Evolutionary conservation across 2,888 invertebrate genomes (phyloP), one percentile per base, ranked within the genome.

Genomic region (Hoplodrina ambigua): DNA sequence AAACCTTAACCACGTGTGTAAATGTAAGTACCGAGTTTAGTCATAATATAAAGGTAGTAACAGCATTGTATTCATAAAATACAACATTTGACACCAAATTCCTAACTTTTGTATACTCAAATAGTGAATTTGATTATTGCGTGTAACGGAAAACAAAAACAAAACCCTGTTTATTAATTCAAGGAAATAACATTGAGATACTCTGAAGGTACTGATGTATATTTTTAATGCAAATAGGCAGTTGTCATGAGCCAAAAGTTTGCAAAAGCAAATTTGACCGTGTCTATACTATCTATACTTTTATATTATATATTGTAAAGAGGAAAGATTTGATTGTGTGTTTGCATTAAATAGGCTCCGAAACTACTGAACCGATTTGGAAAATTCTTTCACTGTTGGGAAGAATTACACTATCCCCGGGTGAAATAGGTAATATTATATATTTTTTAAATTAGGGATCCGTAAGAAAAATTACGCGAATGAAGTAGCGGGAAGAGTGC

Each of bases 161-260:
- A 37, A 37, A 50, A 50, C 11, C 6, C 8, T 44, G 20, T 72
- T 75, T 75, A 41, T 44, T 50, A 55, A 15, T 49, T 55, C 20
- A 33, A 30, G 46, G 4, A 73, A 64, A 44, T 41, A 63, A 33
- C 33, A 73, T 50, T 7, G 19, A 65, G 8, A 56, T 46, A 20
- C 49, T 54, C 41, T 49, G 20, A n/a, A n/a, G n/a, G n/a, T 50
- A 2, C 3, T 15, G 0, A 33, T 10, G 55, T 64, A 13, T 73
- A 57, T 53, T 54, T 72, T 56, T n/a, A 37, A 58, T 58, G 53
- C 41, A 75, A 75, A 72, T 72, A 53, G 46, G 25, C 41, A 3
- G 20, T 49, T 54, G 37, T 71, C 5, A 46, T 33, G 17, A 25
- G 50, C 50, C 25, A 37, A 64, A 56, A 17, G 25, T 25, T 25